Base-by-base conservation (phyloP, 2,113 vertebrate species). In the Trichechus manatus region DNA sequence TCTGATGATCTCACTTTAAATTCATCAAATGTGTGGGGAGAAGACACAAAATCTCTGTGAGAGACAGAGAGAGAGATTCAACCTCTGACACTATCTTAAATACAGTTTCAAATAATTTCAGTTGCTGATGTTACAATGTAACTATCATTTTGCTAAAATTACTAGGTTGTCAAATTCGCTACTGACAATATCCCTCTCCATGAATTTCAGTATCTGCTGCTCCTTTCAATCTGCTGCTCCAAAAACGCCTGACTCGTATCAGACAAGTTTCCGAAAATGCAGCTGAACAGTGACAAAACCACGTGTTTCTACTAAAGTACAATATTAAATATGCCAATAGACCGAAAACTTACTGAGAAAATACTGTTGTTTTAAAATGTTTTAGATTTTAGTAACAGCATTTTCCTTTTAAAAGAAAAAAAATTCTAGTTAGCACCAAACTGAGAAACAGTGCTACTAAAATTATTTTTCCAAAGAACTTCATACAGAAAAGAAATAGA, bases 41-140 rank as follows among this genome's bases (percentile, higher is more conserved):
- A 94, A 87, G 92, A 92, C 77, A 75, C 2, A 56, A 75, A 27
- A 63, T 81, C 36, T 68, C 78, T 39, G 13, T 74, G 36, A 63
- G 10, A 44, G 0, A 50, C 10, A 33, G 10, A 77, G 75, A 29
- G 39, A 39, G 70, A 81, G 94, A 39, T 84, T 95, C 44, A 86
- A 93, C 53, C 82, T 94, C 61, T 77, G 70, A 91, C 66, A 79
- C 31, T 86, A 33, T 36, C 44, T 92, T 78, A 82, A 81, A 95
- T 70, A 93, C 42, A 94, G 96, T 95, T 96, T 94, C 4, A 44
- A 79, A 85, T 95, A 95, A 96, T 85, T 97, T 85, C 96, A 89
- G 95, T 82, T 96, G 94, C 66, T 82, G 88, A 91, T 83, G 87
- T 83, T 97, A 94, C 53, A 88, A 53, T 1, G 0, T 97, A 98